phyloP scores from a whole-genome alignment of 2,888 invertebrate genomes.

The Heliothis peltigera region DNA sequence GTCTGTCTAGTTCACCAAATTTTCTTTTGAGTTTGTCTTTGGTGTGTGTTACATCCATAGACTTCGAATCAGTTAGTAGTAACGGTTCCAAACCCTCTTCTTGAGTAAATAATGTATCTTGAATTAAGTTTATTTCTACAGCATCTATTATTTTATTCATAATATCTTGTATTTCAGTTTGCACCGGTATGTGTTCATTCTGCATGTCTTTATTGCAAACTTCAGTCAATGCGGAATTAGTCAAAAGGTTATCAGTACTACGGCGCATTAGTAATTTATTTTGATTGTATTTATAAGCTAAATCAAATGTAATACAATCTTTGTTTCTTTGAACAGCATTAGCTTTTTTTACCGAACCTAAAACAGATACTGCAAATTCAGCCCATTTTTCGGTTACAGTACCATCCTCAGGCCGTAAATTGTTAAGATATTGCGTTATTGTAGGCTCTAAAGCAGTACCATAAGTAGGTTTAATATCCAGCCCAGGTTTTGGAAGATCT shows the following conservation, averaged over 20 bases:
- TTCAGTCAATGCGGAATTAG: conserved; percentile 12
- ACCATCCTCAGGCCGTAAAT: conserved; percentile 77
- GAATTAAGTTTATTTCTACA: conserved; percentile 90
- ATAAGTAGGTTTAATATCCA: conserved; percentile 85
- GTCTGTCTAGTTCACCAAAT: conserved; percentile 89
- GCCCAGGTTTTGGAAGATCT: conserved; percentile 85
- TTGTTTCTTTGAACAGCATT: conserved; percentile 64
- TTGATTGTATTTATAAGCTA: conserved; percentile 90
- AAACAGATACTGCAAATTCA: conserved; percentile 88
- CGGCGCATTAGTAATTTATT: conserved; percentile 88
- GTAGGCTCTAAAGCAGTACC: conserved; percentile 84
- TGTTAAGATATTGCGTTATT: conserved; percentile 81
- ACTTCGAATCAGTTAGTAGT: conserved; percentile 57
- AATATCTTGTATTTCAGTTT: conserved; percentile 78
- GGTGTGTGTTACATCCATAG: conserved; percentile 24
- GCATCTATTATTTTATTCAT: conserved; percentile 89
- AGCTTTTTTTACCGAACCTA: conserved; percentile 75
- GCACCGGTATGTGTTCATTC: conserved; percentile 35
- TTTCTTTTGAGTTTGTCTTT: conserved; percentile 81
- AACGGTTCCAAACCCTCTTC: conserved; percentile 76
- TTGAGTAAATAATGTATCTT: conserved; percentile 84
- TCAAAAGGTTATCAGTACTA: conserved; percentile 55
- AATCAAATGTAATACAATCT: conserved; percentile 86
- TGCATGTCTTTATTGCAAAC: background rate
- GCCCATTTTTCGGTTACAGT: conserved; percentile 86